A percentile compares a stretch with the other conserved stretches of the same genome.
phyloP scores from a whole-genome alignment of 2,113 vertebrate genomes.

The Ahaetulla prasina region DNA sequence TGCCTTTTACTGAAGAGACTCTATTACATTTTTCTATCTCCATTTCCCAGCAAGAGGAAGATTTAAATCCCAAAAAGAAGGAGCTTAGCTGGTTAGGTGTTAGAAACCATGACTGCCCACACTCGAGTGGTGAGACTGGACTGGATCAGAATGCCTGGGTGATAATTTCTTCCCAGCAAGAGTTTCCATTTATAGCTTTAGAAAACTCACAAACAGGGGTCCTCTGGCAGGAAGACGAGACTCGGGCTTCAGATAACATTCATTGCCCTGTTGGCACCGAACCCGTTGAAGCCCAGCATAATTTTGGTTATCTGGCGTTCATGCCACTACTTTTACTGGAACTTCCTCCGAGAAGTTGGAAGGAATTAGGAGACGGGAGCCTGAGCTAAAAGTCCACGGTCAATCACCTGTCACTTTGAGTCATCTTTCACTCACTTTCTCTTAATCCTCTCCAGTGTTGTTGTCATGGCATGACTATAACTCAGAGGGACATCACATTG shows the following conservation, averaged over 20 bases:
- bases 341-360: conserved; percentile 12
- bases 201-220: conserved; percentile 85
- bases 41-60: conserved; percentile 60
- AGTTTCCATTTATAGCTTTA: conserved; percentile 92
- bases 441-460: not conserved
- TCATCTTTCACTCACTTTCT: not conserved
- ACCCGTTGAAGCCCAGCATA: conserved; percentile 40
- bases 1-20: conserved; percentile 49
- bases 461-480: not conserved
- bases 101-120: conserved; percentile 60
- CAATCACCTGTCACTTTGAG: not conserved
- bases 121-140: conserved; percentile 61
- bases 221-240: conserved; percentile 70
- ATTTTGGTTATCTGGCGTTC: not conserved
- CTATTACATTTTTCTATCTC: conserved; percentile 65
- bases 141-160: conserved; percentile 67
- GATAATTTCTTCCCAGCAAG: conserved; percentile 72
- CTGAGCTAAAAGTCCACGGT: not conserved
- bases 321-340: conserved; percentile 14
- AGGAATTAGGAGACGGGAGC: not conserved
- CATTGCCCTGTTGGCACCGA: conserved; percentile 61
- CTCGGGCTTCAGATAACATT: conserved; percentile 77
- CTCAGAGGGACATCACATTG: not conserved
- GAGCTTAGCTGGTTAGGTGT: conserved; percentile 62
- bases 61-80: conserved; percentile 54